Conservation (phyloP, 1,140 invertebrate genomes). For the Hyles vespertilio region DNA sequence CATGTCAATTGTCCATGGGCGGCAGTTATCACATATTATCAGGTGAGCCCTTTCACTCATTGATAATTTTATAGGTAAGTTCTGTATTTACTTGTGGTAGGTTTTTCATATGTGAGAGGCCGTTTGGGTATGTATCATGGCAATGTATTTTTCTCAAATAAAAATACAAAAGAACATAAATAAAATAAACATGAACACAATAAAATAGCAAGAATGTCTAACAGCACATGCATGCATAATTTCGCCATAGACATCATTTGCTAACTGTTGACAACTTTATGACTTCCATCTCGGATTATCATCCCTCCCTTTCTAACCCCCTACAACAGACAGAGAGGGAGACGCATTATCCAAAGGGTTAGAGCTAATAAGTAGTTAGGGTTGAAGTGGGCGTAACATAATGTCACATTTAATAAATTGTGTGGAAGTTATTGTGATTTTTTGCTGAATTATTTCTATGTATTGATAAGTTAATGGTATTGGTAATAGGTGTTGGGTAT, state of each 20-base stretch:
- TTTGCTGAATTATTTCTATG: neutral
- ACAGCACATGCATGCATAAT: slow-evolving; percentile 33
- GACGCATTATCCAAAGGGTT: slow-evolving; percentile 32
- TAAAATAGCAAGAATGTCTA: slow-evolving; percentile 8
- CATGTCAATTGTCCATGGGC: neutral
- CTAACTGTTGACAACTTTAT: slow-evolving; percentile 32
- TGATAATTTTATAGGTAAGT: neutral
- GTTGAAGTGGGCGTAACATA: slow-evolving; percentile 52
- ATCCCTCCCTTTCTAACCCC: slow-evolving; percentile 16
- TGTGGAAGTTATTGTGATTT: slow-evolving; percentile 35
- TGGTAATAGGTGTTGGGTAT: neutral
- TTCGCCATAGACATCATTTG: slow-evolving; percentile 43
- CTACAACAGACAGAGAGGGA: slow-evolving; percentile 16
- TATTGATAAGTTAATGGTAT: neutral
- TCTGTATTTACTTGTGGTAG: too few species aligned
- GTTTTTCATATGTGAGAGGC: too few species aligned
- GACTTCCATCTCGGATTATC: slow-evolving; percentile 20
- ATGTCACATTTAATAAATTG: slow-evolving; percentile 65
- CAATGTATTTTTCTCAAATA: too few species aligned
- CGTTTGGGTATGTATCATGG: too few species aligned
- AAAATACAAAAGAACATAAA: too few species aligned
- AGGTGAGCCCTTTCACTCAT: neutral
- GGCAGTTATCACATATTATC: too few species aligned
- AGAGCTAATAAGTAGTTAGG: slow-evolving; percentile 42
- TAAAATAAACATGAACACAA: neutral